Conservation (phyloP, 2,888 invertebrate species). For the Zygogramma bicolorata region DNA sequence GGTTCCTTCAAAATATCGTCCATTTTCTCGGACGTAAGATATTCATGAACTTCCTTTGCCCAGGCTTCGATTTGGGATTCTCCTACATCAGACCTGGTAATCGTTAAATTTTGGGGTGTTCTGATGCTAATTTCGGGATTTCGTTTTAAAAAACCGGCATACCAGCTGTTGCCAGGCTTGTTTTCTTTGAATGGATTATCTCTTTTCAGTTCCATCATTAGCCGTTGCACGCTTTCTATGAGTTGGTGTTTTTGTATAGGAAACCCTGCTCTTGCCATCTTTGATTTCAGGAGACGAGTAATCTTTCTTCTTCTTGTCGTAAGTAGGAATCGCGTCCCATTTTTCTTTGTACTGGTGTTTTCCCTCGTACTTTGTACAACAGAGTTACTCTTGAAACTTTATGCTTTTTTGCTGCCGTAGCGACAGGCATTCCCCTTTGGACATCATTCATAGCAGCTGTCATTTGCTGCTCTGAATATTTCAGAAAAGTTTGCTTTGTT, state of each 20-base stretch:
- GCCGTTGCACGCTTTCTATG: constrained; percentile 51
- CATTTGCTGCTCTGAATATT: not conserved
- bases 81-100: too few species aligned
- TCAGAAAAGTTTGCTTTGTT: not conserved
- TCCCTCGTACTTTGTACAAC: not conserved
- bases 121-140: constrained; percentile 53
- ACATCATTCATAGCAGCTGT: not conserved
- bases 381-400: not conserved
- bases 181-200: constrained; percentile 50
- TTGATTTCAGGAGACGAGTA: not conserved
- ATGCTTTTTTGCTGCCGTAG: not conserved
- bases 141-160: constrained; percentile 54
- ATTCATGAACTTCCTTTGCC: constrained; percentile 52
- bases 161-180: constrained; percentile 59
- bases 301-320: not conserved
- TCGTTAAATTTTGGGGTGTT: constrained; percentile 50
- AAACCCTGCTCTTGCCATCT: constrained; percentile 52
- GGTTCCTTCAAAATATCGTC: not conserved
- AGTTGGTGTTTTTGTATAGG: constrained; percentile 56
- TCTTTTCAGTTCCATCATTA: constrained; percentile 39
- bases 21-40: constrained; percentile 46
- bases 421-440: not conserved
- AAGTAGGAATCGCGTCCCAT: not conserved
- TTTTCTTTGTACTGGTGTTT: not conserved
- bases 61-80: constrained; percentile 41